Evolutionary conservation across 2,888 invertebrate species (phyloP).

Genomic region (Mimas tiliae): DNA sequence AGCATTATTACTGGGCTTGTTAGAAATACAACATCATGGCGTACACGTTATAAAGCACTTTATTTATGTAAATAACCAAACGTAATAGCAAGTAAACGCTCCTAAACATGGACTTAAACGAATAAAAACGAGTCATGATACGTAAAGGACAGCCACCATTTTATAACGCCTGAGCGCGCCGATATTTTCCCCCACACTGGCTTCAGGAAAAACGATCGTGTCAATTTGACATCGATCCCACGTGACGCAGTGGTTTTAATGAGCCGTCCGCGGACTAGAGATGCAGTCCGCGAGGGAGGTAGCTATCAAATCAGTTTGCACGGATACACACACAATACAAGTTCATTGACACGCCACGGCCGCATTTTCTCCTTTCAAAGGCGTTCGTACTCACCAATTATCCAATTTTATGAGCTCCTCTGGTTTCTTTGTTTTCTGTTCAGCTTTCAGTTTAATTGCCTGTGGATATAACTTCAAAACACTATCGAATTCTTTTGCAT

Average conservation of each 20-base stretch:
- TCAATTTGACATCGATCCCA: slow-evolving; percentile 89
- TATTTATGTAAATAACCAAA: slow-evolving; percentile 55
- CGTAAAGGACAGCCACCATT: slow-evolving; percentile 82
- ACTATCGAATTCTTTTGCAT: slow-evolving; percentile 93
- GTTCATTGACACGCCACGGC: slow-evolving; percentile 86
- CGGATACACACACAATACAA: slow-evolving; percentile 86
- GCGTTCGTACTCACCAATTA: slow-evolving; percentile 93
- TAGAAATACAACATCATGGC: slow-evolving; percentile 57
- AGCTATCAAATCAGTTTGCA: slow-evolving; percentile 86
- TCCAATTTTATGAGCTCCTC: slow-evolving; percentile 97
- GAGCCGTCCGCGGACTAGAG: slow-evolving; percentile 87
- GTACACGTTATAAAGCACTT: slow-evolving; percentile 49
- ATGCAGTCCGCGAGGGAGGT: slow-evolving; percentile 87
- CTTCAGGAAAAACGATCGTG: slow-evolving; percentile 84
- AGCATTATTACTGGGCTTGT: slow-evolving; percentile 67
- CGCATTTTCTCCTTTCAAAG: slow-evolving; percentile 84
- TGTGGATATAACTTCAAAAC: slow-evolving; percentile 96
- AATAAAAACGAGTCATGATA: slow-evolving; percentile 70
- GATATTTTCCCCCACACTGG: slow-evolving; percentile 82
- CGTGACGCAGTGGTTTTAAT: slow-evolving; percentile 90
- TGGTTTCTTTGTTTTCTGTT: slow-evolving; percentile 95
- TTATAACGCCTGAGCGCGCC: slow-evolving; percentile 83
- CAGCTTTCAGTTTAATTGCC: slow-evolving; percentile 95
- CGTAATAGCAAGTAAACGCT: slow-evolving; percentile 47
- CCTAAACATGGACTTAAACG: slow-evolving; percentile 63